phyloP scores from a whole-genome alignment of 92 coral and sea anemone genomes.

The Phymanthus crucifer region DNA sequence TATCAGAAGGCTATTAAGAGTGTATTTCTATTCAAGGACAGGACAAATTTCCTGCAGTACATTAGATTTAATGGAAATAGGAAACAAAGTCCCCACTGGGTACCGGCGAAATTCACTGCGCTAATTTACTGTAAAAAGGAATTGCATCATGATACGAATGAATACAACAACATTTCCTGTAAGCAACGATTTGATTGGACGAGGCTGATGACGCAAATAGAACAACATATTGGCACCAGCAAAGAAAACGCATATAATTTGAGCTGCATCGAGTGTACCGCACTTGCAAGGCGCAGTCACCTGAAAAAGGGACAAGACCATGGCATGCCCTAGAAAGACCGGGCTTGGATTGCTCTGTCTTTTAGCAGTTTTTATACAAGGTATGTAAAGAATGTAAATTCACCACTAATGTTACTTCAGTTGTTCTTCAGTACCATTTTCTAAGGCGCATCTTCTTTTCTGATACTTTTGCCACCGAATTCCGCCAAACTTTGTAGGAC shows the following conservation, averaged over 20 bases:
- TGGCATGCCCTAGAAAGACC: constrained; percentile 12
- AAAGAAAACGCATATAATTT: constrained; percentile 18
- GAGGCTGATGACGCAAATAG: constrained; percentile 12
- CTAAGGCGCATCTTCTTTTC: too few relatives aligned
- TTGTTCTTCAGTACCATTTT: too few relatives aligned
- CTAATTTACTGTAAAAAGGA: constrained; percentile 41
- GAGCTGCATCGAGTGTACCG: constrained; percentile 9
- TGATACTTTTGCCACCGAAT: too few relatives aligned
- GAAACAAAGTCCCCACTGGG: constrained; percentile 35
- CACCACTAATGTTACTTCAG: too few relatives aligned
- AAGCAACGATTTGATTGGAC: constrained; percentile 24
- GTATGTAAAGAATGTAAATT: constrained; percentile 10
- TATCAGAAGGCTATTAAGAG: constrained; percentile 48
- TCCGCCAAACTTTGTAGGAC: too few relatives aligned
- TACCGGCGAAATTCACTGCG: constrained; percentile 30
- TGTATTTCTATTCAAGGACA: constrained; percentile 37
- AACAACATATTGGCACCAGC: constrained; percentile 27
- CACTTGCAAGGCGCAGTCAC: constrained; percentile 16
- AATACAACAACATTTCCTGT: constrained; percentile 27
- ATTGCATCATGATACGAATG: constrained; percentile 40
- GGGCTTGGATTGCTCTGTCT: constrained; percentile 5
- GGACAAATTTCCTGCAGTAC: constrained; percentile 48
- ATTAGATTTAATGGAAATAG: constrained; percentile 51
- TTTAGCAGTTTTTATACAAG: constrained; percentile 21
- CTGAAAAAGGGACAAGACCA: constrained; percentile 4